These are phyloP conservation scores for Chaetops frenatus DNA, from an alignment of 2,113 vertebrate species.

Conservation along the genomic window DNA sequence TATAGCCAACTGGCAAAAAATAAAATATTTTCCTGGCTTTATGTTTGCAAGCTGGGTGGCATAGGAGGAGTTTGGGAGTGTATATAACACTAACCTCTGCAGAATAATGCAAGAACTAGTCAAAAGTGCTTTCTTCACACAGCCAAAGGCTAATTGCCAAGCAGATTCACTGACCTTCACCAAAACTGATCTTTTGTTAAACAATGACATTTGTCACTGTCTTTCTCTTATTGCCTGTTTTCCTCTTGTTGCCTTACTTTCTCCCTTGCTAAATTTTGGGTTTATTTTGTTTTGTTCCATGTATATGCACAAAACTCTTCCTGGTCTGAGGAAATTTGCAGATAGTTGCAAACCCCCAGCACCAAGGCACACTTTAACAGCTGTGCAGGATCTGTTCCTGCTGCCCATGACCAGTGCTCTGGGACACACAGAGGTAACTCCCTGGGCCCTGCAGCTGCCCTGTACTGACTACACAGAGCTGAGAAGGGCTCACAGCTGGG, in stretches of 20 bases:
- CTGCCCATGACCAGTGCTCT: neutral
- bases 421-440: neutral
- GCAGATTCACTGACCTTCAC: neutral
- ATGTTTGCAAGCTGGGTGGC: constrained; percentile 59
- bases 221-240: neutral
- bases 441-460: neutral
- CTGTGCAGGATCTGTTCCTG: neutral
- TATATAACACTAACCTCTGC: constrained; percentile 5
- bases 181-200: neutral
- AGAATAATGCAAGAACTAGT: neutral
- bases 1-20: constrained; percentile 56
- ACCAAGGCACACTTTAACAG: neutral
- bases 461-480: neutral
- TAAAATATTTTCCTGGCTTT: constrained; percentile 53
- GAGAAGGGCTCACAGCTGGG: neutral
- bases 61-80: neutral
- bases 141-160: constrained; percentile 29
- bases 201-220: neutral
- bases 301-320: neutral
- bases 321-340: neutral
- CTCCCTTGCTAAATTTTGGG: neutral
- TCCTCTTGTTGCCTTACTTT: neutral
- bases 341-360: neutral
- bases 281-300: neutral
- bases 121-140: constrained; percentile 12